Percentiles rank a stretch among this genome's conserved stretches.
Conservation (phyloP, 2,888 invertebrate genomes). For the Strigamia transsilvanica region DNA sequence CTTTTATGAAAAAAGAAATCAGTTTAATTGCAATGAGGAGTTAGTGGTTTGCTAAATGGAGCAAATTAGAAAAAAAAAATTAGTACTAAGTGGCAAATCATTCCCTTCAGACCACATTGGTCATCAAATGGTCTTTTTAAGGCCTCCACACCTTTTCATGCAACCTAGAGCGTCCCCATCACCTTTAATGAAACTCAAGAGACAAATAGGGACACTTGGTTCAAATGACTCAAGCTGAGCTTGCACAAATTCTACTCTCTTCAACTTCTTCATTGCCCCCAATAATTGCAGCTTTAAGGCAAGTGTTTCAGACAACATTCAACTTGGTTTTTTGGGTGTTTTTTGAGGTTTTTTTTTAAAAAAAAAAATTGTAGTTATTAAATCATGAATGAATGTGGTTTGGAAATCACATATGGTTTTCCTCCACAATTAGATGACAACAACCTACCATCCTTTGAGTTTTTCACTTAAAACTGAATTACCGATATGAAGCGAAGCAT, state of each 20-base stretch:
- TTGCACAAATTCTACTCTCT: constrained; percentile 35
- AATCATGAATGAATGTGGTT: no score
- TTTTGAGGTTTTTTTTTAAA: no score
- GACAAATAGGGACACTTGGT: constrained; percentile 40
- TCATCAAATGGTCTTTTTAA: constrained; percentile 4
- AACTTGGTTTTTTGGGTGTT: neutral
- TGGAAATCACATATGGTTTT: neutral
- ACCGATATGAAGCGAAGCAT: no score
- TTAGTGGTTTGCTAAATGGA: neutral
- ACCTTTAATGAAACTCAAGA: constrained; percentile 43
- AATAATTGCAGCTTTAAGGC: constrained; percentile 22
- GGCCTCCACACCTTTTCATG: constrained; percentile 12
- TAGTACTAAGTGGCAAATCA: neutral
- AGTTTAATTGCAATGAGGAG: neutral
- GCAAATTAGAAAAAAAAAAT: neutral
- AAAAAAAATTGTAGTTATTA: no score
- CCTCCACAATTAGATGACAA: no score
- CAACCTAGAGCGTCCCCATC: constrained; percentile 9
- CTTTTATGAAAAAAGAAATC: neutral
- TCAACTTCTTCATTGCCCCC: constrained; percentile 24
- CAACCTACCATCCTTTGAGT: no score
- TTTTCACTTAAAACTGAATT: no score
- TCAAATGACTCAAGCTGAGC: constrained; percentile 33
- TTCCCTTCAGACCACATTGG: constrained; percentile 28
- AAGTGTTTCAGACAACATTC: neutral